These are phyloP conservation scores for Camptogramma bilineatum DNA, from an alignment of 2,888 invertebrate genomes.

Conservation along the genomic window DNA sequence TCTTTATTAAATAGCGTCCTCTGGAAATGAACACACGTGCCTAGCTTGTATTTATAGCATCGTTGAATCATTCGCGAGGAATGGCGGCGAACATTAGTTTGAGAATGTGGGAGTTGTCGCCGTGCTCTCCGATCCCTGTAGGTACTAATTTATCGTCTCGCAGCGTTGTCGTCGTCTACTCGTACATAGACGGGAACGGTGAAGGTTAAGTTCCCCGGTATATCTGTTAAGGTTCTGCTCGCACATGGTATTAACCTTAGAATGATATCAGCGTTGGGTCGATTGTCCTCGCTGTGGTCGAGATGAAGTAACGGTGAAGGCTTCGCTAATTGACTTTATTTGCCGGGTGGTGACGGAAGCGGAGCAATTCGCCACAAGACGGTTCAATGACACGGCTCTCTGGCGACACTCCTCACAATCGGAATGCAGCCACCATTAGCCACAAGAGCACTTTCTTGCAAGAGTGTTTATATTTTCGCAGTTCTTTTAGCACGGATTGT, in stretches of 20 bases:
- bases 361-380: slow-evolving; percentile 67
- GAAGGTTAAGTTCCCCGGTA: slow-evolving; percentile 17
- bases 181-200: slow-evolving; percentile 28
- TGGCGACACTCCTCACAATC: slow-evolving; percentile 59
- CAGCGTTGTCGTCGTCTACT: slow-evolving; percentile 30
- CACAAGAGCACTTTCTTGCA: slow-evolving; percentile 49
- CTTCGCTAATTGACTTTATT: slow-evolving; percentile 72
- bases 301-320: slow-evolving; percentile 57
- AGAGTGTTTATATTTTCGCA: slow-evolving; percentile 53
- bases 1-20: slow-evolving; percentile 80
- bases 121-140: slow-evolving; percentile 36
- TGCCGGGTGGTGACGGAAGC: slow-evolving; percentile 69
- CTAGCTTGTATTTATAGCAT: slow-evolving; percentile 68
- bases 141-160: slow-evolving; percentile 44
- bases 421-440: slow-evolving; percentile 70
- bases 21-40: slow-evolving; percentile 77
- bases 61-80: slow-evolving; percentile 70
- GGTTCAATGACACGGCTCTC: slow-evolving; percentile 76
- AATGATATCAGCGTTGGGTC: slow-evolving; percentile 29
- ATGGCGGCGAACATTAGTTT: slow-evolving; percentile 56
- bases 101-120: slow-evolving; percentile 50
- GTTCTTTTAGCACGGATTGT: slow-evolving; percentile 46
- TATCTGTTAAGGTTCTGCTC: slow-evolving; percentile 20
- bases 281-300: slow-evolving; percentile 32
- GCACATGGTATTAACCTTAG: slow-evolving; percentile 28